phyloP scores from a whole-genome alignment of 2,888 invertebrate genomes.

The Tinea trinotella region DNA sequence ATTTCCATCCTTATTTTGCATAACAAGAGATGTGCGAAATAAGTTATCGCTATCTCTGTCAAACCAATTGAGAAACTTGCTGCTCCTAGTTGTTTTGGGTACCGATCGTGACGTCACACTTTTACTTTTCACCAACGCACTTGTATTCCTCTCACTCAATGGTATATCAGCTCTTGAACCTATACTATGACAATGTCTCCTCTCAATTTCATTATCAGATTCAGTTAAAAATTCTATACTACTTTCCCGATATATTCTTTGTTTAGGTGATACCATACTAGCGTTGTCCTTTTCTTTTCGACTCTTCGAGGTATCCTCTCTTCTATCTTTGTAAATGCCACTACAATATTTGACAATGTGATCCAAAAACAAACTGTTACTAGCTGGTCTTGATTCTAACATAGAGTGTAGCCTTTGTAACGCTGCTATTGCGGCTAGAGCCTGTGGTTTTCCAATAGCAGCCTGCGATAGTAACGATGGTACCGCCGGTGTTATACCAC shows the following conservation, averaged over 20 bases:
- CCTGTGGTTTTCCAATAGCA: constrained; percentile 83
- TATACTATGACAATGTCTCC: constrained; percentile 58
- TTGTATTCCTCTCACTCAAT: constrained; percentile 45
- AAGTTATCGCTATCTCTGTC: constrained; percentile 77
- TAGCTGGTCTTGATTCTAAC: constrained; percentile 85
- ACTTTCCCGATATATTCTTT: constrained; percentile 41
- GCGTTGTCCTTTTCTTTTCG: constrained; percentile 57
- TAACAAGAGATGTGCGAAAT: constrained; percentile 86
- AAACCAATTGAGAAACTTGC: constrained; percentile 64
- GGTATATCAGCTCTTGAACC: constrained; percentile 59
- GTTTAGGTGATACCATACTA: constrained; percentile 43
- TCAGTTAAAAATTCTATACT: constrained; percentile 57
- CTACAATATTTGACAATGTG: constrained; percentile 78
- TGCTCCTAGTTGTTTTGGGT: constrained; percentile 52
- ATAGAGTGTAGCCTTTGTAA: constrained; percentile 84
- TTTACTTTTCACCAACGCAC: constrained; percentile 61
- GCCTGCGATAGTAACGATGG: constrained; percentile 87
- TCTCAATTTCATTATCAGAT: constrained; percentile 53
- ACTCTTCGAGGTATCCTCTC: constrained; percentile 46
- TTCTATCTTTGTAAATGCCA: constrained; percentile 45
- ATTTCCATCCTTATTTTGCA: constrained; percentile 83
- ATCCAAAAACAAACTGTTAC: constrained; percentile 87
- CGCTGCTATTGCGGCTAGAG: constrained; percentile 86
- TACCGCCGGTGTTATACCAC: constrained; percentile 85
- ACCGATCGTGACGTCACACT: constrained; percentile 60